Conservation (phyloP, 2,113 vertebrate species). For the Pedetes capensis region DNA sequence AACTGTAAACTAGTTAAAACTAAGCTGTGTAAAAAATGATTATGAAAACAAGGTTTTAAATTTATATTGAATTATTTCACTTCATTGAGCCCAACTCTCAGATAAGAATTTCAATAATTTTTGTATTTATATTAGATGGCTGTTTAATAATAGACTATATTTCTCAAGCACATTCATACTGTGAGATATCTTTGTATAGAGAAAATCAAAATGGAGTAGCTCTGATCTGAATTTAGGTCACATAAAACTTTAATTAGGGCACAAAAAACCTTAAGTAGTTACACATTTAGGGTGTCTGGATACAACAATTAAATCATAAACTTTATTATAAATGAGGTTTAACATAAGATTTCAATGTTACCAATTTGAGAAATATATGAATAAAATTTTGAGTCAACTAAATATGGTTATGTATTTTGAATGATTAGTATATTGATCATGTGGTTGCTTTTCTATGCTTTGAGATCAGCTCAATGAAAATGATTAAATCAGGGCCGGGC, state of each 20-base stretch:
- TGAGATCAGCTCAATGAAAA: constrained; percentile 72
- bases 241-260: constrained; percentile 46
- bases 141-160: neutral
- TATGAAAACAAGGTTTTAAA: neutral
- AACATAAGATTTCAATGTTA: neutral
- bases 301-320: constrained; percentile 52
- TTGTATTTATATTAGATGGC: too few relatives aligned
- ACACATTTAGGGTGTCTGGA: constrained; percentile 15
- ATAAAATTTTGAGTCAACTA: neutral
- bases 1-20: constrained; percentile 8
- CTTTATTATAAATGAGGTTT: neutral
- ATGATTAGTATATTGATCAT: neutral
- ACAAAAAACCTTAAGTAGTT: constrained; percentile 44
- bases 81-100: neutral
- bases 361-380: neutral
- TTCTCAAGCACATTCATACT: neutral
- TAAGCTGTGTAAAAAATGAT: neutral
- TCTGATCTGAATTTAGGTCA: neutral
- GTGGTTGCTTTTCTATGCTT: constrained; percentile 23
- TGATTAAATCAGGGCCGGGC: too few relatives aligned
- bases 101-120: neutral
- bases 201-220: neutral
- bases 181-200: neutral
- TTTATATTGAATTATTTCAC: neutral
- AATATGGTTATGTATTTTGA: neutral